Base-by-base conservation (phyloP, 1,140 invertebrate species). In the Apolygus lucorum region DNA sequence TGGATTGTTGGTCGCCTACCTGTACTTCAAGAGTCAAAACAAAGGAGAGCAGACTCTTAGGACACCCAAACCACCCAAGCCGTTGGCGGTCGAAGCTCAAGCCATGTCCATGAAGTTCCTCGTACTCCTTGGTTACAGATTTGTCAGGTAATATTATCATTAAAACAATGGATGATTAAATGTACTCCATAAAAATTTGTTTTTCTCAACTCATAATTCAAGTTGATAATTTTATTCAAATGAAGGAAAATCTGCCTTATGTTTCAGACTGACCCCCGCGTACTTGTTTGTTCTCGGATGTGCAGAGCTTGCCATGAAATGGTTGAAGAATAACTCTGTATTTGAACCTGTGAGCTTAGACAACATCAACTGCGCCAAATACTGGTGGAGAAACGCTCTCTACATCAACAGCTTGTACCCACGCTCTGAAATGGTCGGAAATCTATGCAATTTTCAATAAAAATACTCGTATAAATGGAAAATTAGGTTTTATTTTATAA, bases 401-500 rank as follows among this genome's bases (percentile, higher is more conserved):
- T 92, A 91, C 75, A 85, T 92, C 71, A 92, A 91, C 77, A 92
- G 90, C 71, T 82, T 90, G 42, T 92, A 84, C 76, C 88, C 90
- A 0, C 85, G 87, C 72, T 83, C 79, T 1, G 90, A 92, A 77
- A 89, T 92, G 85, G 83, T 83, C 78, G 81, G 77, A 17, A 59
- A 21, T 8, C 8, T 8, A 49, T 17, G 34, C 8, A 49, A 17
- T n/a, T n/a, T n/a, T n/a, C n/a, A n/a, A n/a, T n/a, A n/a, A n/a
- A n/a, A n/a, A n/a, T n/a, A n/a, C n/a, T n/a, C n/a, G n/a, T n/a
- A n/a, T n/a, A n/a, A n/a, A n/a, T n/a, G n/a, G n/a, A n/a, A n/a
- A n/a, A n/a, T n/a, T n/a, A n/a, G n/a, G n/a, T n/a, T n/a, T n/a
- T n/a, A n/a, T n/a, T n/a, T n/a, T n/a, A n/a, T n/a, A n/a, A n/a